Conservation (phyloP, 2,888 invertebrate species). For the Sphinx pinastri region DNA sequence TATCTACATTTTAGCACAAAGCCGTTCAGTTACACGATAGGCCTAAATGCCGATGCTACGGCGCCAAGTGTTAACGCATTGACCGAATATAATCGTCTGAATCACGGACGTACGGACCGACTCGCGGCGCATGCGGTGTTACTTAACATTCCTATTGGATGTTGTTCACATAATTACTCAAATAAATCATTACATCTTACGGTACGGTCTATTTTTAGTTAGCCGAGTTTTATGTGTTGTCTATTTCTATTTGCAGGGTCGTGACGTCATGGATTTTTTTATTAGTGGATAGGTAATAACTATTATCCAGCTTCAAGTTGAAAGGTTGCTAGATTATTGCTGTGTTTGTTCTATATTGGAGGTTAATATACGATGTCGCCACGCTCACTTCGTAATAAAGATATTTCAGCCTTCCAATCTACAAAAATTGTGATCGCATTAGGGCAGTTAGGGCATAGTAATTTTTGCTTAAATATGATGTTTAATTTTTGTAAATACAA, state of each 20-base stretch:
- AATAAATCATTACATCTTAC: constrained; percentile 70
- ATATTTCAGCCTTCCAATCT: too few relatives aligned
- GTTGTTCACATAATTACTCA: constrained; percentile 74
- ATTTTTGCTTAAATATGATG: too few relatives aligned
- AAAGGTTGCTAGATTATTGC: neutral
- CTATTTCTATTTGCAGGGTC: constrained; percentile 34
- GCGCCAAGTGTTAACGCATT: constrained; percentile 74
- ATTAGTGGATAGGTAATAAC: too few relatives aligned
- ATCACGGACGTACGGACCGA: constrained; percentile 52
- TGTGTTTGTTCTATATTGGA: too few relatives aligned
- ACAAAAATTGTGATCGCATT: too few relatives aligned
- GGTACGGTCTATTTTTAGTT: constrained; percentile 46
- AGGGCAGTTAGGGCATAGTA: too few relatives aligned
- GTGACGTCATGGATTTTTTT: neutral
- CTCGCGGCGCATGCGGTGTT: constrained; percentile 58
- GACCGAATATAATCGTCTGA: constrained; percentile 74
- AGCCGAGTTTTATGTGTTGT: constrained; percentile 30
- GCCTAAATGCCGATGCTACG: constrained; percentile 34
- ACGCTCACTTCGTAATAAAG: too few relatives aligned
- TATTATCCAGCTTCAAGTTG: neutral
- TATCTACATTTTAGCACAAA: constrained; percentile 12
- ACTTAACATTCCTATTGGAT: constrained; percentile 79
- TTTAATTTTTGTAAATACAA: too few relatives aligned
- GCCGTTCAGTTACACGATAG: constrained; percentile 14
- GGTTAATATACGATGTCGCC: too few relatives aligned